Base-by-base conservation (phyloP, 2,888 invertebrate species). In the Protodeltote pygarga region DNA sequence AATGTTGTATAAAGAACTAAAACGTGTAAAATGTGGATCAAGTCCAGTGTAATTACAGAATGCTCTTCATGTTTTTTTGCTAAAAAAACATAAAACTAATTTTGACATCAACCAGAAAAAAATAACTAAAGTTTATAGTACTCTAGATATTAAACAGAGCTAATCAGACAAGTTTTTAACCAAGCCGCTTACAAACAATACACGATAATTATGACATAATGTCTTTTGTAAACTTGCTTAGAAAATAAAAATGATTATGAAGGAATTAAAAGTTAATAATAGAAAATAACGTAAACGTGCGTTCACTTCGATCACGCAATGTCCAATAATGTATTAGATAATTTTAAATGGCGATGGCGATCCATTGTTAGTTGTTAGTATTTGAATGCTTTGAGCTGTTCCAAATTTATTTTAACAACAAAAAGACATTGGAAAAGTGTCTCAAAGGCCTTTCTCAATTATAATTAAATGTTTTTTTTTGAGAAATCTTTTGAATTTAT, bases 211-310 rank as follows among this genome's bases (percentile, higher is more conserved):
- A 45, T 52, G 27, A 41, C 27, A 52, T 31, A 46, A 59, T 23
- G 3, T 6, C 19, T 31, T 24, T 17, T 16, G n/a, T 19, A 27
- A 20, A 15, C 14, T 25, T n/a, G 9, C 8, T 45, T 29, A 24
- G 31, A 58, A 57, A 61, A 49, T 40, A 53, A 46, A 63, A 54
- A 44, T 54, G 40, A 21, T 59, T 41, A 54, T 24, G 20, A 29
- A 33, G 29, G 34, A 47, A 47, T 49, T 41, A 54, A 47, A 40
- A 23, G 41, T 41, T 54, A 54, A 42, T 50, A 47, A 28, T 59
- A 45, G 49, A 59, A 63, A 59, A 63, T 47, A 10, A 44, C 21
- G 21, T 44, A 24, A 50, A 44, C 28, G 28, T 39, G 46, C 48
- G 23, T 51, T 34, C 17, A 40, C 10, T 32, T 9, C 3, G 25